Evolutionary conservation across 2,113 vertebrate species (phyloP).

Genomic region (cattle (Bos taurus)): ARS-UCD2.0 NC_037333.1:77343001-77343500

Average conservation of each 20-base stretch:
- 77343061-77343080: not conserved
- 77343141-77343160: not conserved
- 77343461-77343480: not conserved
- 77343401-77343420: not conserved
- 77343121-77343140: not conserved
- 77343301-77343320: not conserved
- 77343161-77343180: not conserved
- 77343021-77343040: not conserved
- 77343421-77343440: not conserved
- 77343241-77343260: not conserved
- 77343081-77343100: not conserved
- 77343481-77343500: not conserved
- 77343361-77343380: not conserved
- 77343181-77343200: not conserved
- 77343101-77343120: not conserved
- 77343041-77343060: not conserved
- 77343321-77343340: not conserved
- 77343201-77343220: not conserved
- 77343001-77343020: not conserved
- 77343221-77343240: not conserved
- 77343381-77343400: not conserved
- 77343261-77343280: not conserved
- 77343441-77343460: not conserved
- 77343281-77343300: not conserved
- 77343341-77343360: not conserved